Conservation (phyloP, 2,797 vertebrate genomes). For the Acrossocheilus fasciatus region DNA sequence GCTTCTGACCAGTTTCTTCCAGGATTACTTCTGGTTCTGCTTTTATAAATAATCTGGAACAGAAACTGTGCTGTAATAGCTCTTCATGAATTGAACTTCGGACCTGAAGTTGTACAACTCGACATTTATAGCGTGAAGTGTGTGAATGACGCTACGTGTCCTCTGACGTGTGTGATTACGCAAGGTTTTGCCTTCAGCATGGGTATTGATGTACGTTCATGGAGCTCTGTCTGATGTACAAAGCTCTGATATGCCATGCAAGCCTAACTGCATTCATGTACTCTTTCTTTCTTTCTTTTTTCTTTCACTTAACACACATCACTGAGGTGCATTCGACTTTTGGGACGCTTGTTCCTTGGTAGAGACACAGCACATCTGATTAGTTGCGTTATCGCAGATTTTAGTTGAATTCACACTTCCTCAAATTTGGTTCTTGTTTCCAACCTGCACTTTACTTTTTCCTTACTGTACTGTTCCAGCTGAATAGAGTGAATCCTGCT, state of each 20-base stretch:
- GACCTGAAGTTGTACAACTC: neutral
- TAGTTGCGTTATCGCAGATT: neutral
- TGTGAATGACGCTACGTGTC: neutral
- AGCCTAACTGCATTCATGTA: neutral
- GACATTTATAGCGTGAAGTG: neutral
- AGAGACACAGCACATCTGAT: neutral
- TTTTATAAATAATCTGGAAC: neutral
- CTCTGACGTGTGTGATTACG: neutral
- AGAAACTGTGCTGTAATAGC: neutral
- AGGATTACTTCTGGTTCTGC: neutral
- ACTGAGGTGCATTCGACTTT: neutral
- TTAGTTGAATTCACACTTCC: neutral
- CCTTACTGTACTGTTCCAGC: neutral
- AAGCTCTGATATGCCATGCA: neutral
- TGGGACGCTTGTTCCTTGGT: neutral
- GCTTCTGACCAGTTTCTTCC: neutral
- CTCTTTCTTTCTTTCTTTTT: neutral
- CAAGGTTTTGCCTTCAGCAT: neutral
- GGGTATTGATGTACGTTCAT: neutral
- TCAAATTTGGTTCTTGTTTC: constrained; percentile 14
- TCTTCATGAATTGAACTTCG: neutral
- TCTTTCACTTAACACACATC: neutral
- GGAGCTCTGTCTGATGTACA: neutral
- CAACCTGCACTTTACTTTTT: neutral
- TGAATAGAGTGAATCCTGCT: constrained; percentile 19